Conservation (phyloP, 2,888 invertebrate genomes). For the Aphodius sticticus region DNA sequence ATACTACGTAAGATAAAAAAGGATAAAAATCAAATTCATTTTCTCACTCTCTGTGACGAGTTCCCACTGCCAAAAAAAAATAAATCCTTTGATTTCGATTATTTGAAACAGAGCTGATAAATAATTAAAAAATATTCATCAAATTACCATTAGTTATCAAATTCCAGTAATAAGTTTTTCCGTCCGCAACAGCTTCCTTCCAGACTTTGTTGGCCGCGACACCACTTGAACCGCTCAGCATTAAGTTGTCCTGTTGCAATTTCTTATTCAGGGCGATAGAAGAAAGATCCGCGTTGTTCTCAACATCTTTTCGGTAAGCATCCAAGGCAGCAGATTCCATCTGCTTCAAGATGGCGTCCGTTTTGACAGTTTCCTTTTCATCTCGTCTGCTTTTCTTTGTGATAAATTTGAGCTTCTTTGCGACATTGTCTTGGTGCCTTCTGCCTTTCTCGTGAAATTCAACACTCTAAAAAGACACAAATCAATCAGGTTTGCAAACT, state of each 20-base stretch:
- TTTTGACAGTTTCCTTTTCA: conserved; percentile 78
- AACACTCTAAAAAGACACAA: conserved; percentile 74
- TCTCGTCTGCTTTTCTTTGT: conserved; percentile 84
- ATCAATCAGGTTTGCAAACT: neutral
- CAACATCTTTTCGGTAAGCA: conserved; percentile 87
- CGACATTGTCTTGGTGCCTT: conserved; percentile 90
- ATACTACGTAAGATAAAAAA: too few relatives aligned
- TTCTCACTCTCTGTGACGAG: too few relatives aligned
- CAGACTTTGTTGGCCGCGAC: conserved; percentile 64
- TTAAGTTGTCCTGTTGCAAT: conserved; percentile 52
- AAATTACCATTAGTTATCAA: conserved; percentile 77
- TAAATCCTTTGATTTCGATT: too few relatives aligned
- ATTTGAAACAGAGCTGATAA: too few relatives aligned
- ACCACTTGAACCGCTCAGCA: conserved; percentile 46
- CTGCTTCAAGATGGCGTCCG: conserved; percentile 80
- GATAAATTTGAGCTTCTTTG: conserved; percentile 83
- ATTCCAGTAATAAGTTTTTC: conserved; percentile 88
- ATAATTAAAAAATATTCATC: conserved; percentile 13
- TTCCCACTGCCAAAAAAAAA: too few relatives aligned
- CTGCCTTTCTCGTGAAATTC: conserved; percentile 95
- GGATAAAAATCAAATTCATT: too few relatives aligned
- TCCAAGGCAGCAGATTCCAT: conserved; percentile 93
- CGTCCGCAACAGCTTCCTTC: conserved; percentile 83
- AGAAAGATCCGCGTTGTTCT: conserved; percentile 70
- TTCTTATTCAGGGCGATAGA: conserved; percentile 62